Conservation (phyloP, 1,140 invertebrate genomes). For the Manduca sexta region DNA sequence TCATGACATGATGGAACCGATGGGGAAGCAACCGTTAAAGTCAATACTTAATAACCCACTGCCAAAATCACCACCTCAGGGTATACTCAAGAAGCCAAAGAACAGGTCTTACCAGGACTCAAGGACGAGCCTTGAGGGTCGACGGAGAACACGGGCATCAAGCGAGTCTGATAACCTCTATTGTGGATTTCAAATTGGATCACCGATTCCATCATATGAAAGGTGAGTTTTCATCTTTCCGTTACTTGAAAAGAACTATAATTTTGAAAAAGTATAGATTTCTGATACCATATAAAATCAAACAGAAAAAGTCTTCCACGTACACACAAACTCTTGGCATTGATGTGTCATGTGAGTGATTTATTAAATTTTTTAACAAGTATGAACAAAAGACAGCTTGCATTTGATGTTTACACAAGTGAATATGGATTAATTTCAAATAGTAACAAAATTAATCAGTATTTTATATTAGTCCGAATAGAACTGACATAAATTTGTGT, state of each 20-base stretch:
- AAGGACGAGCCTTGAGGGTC: conserved; percentile 40
- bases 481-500: no score
- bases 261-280: no score
- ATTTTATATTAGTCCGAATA: no score
- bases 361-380: no score
- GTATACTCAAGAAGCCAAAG: conserved; percentile 65
- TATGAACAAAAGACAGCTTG: no score
- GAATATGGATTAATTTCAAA: no score
- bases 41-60: conserved; percentile 64
- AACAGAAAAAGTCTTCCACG: no score
- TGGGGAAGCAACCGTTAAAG: conserved; percentile 58
- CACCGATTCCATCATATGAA: conserved; percentile 49
- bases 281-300: no score
- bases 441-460: no score
- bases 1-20: conserved; percentile 57
- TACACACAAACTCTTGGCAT: no score
- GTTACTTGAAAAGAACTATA: not conserved
- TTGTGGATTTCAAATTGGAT: conserved; percentile 42
- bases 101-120: conserved; percentile 40
- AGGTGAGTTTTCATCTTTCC: conserved; percentile 29
- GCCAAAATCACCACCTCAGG: conserved; percentile 47
- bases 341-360: no score
- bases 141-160: conserved; percentile 54
- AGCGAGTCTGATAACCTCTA: conserved; percentile 65
- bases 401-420: no score